Percentiles rank a stretch among this genome's conserved stretches.
phyloP scores from a whole-genome alignment of 2,888 invertebrate species.

The Drosophila macrothrix region DNA sequence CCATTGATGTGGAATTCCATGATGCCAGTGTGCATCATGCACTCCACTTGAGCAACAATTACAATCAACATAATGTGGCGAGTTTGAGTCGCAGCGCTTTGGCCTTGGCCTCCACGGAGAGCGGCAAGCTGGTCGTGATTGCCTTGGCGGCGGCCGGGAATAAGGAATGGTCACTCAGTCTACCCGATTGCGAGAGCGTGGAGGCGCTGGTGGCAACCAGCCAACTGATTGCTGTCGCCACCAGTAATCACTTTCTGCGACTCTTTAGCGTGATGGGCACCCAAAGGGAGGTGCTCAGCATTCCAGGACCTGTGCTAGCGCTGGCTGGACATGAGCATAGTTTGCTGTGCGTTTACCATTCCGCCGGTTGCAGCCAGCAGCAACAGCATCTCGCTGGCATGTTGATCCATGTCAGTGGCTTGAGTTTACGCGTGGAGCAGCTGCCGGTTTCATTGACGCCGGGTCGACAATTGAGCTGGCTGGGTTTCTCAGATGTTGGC shows the following conservation, averaged over 20 bases:
- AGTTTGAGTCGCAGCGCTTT: conserved; percentile 93
- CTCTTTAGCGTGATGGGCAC: conserved; percentile 94
- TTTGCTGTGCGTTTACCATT: conserved; percentile 89
- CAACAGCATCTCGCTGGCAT: conserved; percentile 87
- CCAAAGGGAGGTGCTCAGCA: conserved; percentile 90
- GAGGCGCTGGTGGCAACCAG: conserved; percentile 89
- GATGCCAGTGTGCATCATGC: conserved; percentile 95
- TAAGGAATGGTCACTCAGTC: conserved; percentile 93
- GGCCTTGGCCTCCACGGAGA: conserved; percentile 90
- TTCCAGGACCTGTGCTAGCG: conserved; percentile 91
- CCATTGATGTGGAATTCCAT: conserved; percentile 98
- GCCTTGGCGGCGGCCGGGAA: conserved; percentile 90
- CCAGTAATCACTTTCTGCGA: conserved; percentile 90
- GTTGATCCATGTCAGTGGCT: conserved; percentile 86
- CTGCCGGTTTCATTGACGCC: conserved; percentile 89
- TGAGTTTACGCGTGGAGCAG: conserved; percentile 86
- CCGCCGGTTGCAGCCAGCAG: conserved; percentile 85
- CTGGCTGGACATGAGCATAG: conserved; percentile 88
- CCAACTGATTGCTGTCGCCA: conserved; percentile 92
- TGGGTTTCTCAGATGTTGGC: conserved; percentile 93
- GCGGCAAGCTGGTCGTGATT: conserved; percentile 90
- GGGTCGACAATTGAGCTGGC: conserved; percentile 89
- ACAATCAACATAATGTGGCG: conserved; percentile 93
- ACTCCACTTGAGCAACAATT: conserved; percentile 93
- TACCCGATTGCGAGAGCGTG: conserved; percentile 93